Evolutionary conservation across 1,140 invertebrate genomes (phyloP).

Genomic region (Gyrodactylus salaris): DNA sequence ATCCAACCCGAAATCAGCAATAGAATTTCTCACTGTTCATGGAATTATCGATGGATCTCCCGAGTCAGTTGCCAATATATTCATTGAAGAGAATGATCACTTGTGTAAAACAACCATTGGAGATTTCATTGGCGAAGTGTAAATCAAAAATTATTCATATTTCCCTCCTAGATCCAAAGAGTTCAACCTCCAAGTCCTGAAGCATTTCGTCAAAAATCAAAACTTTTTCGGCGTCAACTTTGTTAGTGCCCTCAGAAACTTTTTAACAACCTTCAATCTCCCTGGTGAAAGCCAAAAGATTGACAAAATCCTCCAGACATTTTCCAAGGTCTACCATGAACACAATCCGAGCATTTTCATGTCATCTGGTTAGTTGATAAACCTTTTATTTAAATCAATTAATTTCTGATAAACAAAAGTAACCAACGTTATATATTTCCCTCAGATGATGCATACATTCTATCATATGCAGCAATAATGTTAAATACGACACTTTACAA

Average conservation of each 20-base stretch:
- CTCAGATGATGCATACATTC: not conserved
- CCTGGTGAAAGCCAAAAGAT: slow-evolving; percentile 6
- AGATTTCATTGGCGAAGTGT: not conserved
- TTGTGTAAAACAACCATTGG: not conserved
- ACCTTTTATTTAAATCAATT: not conserved
- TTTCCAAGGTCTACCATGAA: not conserved
- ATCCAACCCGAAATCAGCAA: not conserved
- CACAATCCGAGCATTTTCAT: slow-evolving; percentile 4
- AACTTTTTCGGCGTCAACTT: not conserved
- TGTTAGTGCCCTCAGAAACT: not conserved
- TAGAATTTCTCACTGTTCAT: not conserved
- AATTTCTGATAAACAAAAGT: not conserved
- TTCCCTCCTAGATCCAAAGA: not conserved
- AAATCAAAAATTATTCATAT: not conserved
- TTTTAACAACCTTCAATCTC: not conserved
- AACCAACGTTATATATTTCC: not conserved
- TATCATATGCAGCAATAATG: slow-evolving; percentile 3
- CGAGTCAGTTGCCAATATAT: not conserved
- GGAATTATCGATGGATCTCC: not conserved
- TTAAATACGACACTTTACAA: not conserved
- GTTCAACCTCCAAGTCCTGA: not conserved
- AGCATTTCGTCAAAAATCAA: not conserved
- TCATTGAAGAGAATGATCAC: not conserved
- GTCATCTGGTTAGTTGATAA: not conserved
- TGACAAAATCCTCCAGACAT: slow-evolving; percentile 3